These are phyloP conservation scores for Thunnus maccoyii DNA, from an alignment of 2,113 vertebrate species.

Conservation along the genomic window DNA sequence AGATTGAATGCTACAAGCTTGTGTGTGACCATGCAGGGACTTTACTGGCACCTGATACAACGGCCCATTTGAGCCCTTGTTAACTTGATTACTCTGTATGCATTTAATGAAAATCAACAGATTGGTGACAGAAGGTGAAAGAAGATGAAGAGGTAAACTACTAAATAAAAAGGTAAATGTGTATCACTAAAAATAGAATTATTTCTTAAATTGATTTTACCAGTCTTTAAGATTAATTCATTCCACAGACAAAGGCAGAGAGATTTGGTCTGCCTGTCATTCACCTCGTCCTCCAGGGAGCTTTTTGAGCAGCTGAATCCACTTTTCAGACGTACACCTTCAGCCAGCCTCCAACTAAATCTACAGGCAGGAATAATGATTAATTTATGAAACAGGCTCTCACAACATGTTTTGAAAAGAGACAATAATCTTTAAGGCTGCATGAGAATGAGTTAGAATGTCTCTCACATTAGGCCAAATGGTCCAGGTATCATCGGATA, in stretches of 20 bases:
- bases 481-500: no score
- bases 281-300: background rate
- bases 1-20: background rate
- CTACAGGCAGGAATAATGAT: background rate
- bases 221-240: no score
- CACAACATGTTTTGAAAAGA: background rate
- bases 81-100: constrained; percentile 32
- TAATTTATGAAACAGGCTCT: constrained; percentile 15
- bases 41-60: constrained; percentile 11
- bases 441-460: constrained; percentile 13
- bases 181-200: background rate
- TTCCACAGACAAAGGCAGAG: no score
- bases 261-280: background rate
- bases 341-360: background rate
- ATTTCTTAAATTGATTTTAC: background rate
- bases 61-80: constrained; percentile 17
- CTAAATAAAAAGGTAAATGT: background rate
- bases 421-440: constrained; percentile 1
- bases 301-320: background rate
- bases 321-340: background rate
- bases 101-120: background rate
- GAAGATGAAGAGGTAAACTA: background rate
- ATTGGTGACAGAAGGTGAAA: constrained; percentile 3
- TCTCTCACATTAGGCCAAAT: background rate
- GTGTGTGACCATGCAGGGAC: background rate